These are phyloP conservation scores for Drosophila recens DNA, from an alignment of 2,888 invertebrate genomes.

Conservation along the genomic window DNA sequence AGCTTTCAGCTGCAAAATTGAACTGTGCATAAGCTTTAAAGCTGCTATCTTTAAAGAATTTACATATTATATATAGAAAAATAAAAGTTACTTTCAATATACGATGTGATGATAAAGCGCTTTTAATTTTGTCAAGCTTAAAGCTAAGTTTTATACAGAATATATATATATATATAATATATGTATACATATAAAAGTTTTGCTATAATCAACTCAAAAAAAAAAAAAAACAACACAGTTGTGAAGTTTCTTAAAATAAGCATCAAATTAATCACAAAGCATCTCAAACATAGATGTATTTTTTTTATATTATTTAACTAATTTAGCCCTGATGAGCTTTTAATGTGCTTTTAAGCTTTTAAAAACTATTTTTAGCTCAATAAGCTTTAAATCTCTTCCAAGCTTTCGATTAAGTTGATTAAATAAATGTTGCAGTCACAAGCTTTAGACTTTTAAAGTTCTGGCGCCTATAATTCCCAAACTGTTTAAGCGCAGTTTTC, in stretches of 20 bases:
- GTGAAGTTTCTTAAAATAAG: neutral
- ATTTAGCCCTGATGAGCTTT: neutral
- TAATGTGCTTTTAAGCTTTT: slow-evolving; percentile 20
- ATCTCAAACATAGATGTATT: no score
- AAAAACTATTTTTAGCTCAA: neutral
- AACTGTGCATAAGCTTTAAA: slow-evolving; percentile 3
- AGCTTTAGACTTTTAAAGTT: slow-evolving; percentile 3
- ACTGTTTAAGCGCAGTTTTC: neutral
- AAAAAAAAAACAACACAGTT: no score
- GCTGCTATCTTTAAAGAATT: neutral
- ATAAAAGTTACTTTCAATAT: no score
- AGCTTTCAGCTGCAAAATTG: slow-evolving; percentile 3
- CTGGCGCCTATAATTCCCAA: slow-evolving; percentile 2
- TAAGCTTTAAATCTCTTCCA: neutral
- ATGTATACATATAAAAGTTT: no score
- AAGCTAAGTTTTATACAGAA: neutral
- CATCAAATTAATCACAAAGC: neutral
- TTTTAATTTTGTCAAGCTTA: neutral
- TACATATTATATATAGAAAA: neutral
- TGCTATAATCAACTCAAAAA: no score
- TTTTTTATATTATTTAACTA: neutral
- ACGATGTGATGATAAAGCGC: neutral
- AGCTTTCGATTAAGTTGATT: neutral
- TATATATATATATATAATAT: no score
- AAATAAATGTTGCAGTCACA: neutral